Percentiles rank a stretch among this genome's conserved stretches.
phyloP scores from a whole-genome alignment of 2,797 vertebrate species.

The Aulostomus chinensis region DNA sequence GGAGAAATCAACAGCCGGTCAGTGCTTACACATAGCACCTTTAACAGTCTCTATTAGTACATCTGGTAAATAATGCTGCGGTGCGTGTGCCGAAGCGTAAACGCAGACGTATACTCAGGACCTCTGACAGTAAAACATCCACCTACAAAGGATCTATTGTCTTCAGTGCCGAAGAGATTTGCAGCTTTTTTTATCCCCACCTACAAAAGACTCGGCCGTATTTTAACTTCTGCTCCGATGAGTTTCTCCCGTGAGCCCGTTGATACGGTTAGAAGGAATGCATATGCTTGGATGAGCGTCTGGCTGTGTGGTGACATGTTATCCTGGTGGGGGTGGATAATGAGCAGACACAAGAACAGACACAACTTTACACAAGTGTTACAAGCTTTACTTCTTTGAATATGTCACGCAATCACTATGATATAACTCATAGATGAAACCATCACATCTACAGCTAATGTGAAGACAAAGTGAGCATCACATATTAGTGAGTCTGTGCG shows the following conservation, averaged over 20 bases:
- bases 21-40: no score
- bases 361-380: no score
- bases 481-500: no score
- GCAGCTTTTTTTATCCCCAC: background rate
- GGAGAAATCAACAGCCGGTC: no score
- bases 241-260: slow-evolving; percentile 6
- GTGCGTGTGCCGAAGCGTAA: no score
- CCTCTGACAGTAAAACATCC: background rate
- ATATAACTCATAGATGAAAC: no score
- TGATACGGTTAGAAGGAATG: slow-evolving; percentile 21
- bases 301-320: slow-evolving; percentile 11
- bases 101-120: background rate
- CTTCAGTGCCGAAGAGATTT: background rate
- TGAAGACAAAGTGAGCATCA: no score
- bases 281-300: slow-evolving; percentile 11
- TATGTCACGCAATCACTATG: no score
- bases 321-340: background rate
- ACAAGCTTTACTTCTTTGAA: no score
- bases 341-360: no score
- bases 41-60: no score
- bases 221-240: slow-evolving; percentile 1
- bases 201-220: slow-evolving; percentile 4
- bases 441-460: no score
- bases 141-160: background rate
- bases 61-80: background rate